Evolutionary conservation across 2,888 invertebrate genomes (phyloP), one percentile per base, ranked within the genome.

Genomic region (Eremobia ochroleuca): DNA sequence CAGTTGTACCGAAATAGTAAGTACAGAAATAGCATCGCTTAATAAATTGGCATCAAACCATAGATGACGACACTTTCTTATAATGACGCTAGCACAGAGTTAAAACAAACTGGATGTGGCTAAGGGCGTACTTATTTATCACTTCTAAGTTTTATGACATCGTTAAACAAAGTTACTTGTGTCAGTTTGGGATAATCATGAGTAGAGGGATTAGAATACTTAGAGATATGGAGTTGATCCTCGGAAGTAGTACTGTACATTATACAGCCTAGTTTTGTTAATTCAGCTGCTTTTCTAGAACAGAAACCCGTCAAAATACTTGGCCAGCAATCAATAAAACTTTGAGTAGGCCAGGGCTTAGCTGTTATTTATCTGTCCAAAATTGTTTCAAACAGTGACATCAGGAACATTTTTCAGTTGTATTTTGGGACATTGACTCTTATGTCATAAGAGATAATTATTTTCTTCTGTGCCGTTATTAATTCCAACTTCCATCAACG

Each of bases 31-130:
- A 90, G 85, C 65, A 9, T 69, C 79, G 72, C 73, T 76, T 79
- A 73, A 84, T 90, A 81, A 89, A 90, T 92, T 92, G 91, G 91
- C 92, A 91, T 87, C 90, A 82, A 65, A 88, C 89, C 87, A 86
- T 85, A 52, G 81, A 69, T 87, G 90, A 87, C 83, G 79, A 81
- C 66, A 71, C 75, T 62, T 76, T 81, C 83, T 85, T 82, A 88
- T 85, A 89, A 88, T 84, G 84, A 87, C 82, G 84, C 73, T 43
- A 71, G 73, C 82, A 70, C 67, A 46, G 82, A 86, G 25, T 34
- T 76, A 69, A 4, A 65, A 67, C 25, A 37, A 15, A 79, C 86
- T 87, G 65, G 87, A 88, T 83, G 75, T 74, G 83, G 28, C 83
- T 34, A 40, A 37, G 69, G 15, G 61, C 46, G 52, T 66, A 58